These are phyloP conservation scores for Clarias batrachus DNA, from an alignment of 2,113 vertebrate genomes.

Conservation along the genomic window DNA sequence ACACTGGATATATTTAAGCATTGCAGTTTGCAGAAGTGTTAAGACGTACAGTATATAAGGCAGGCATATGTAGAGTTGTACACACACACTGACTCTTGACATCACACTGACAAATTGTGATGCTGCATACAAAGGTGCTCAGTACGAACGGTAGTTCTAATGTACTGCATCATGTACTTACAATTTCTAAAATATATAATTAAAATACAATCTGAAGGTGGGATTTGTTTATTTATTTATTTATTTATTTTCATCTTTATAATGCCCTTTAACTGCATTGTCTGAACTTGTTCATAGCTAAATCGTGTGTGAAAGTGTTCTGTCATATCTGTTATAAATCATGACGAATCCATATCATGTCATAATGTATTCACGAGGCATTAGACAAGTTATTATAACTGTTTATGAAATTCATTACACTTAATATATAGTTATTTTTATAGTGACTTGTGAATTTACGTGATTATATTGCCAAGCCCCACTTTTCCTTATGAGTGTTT, in stretches of 20 bases:
- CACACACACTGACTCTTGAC: too few relatives aligned
- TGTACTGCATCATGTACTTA: neutral
- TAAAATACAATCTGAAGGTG: neutral
- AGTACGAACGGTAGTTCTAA: neutral
- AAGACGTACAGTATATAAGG: neutral
- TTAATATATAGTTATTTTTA: neutral
- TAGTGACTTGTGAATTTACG: neutral
- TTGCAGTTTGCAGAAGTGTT: neutral
- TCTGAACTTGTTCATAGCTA: neutral
- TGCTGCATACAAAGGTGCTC: too few relatives aligned
- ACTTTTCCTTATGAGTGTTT: neutral
- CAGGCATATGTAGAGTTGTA: neutral
- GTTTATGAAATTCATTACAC: neutral
- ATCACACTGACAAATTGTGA: neutral
- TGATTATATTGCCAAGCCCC: too few relatives aligned
- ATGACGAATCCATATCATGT: neutral
- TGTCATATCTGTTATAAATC: neutral
- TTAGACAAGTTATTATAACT: neutral
- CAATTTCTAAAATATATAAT: neutral
- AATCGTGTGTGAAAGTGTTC: neutral
- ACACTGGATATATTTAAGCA: neutral
- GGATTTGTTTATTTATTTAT: neutral
- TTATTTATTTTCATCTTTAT: rapidly evolving
- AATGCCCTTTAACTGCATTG: conserved; percentile 1
- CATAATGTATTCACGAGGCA: neutral